Evolutionary conservation across 2,113 vertebrate species (phyloP), one percentile per base, ranked within the genome.

Genomic region (Ophthalmolycus amberensis): DNA sequence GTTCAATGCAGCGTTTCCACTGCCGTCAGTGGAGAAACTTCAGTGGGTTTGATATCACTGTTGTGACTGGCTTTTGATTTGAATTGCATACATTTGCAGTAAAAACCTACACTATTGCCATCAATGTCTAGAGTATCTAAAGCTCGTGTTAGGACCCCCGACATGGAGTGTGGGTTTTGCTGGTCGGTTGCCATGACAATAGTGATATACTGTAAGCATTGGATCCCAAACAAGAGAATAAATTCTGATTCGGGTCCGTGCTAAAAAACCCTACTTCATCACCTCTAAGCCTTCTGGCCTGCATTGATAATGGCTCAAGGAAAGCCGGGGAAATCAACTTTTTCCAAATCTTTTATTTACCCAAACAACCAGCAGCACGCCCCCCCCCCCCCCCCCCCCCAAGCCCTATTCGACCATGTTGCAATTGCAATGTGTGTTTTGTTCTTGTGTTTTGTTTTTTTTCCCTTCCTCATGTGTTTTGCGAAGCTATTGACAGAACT

Each of bases 331-430:
- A 89, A 80, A 73, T 73, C 10, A 59, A 82, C 65, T 67, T 27
- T 83, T 77, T 78, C 40, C 50, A 27, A 67, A 42, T 27, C 29
- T 75, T 77, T 79, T 70, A 79, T 70, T 81, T 66, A 59, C 48
- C 46, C 27, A 78, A 73, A 88, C 75, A 82, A 91, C 85, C 88
- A 91, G 90, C 89, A 93, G 75, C 64, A 68, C 85, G 38, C 88
- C 58, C 64, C 32, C 77, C 50, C 48, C 22, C 64, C 32, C 77
- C 50, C 48, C 22, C 88, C 58, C 64, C 32, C 77, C 50, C 48
- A 18, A 34, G 5, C 29, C 29, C 29, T 3, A 29, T 29, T 29
- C 82, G 71, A 74, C 25, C 62, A 48, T 52, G 27, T 62, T 50
- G 5, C 6, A 62, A 48, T 70, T 34, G 34, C 38, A 76, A 25